Evolutionary conservation across 1,140 invertebrate genomes (phyloP).

Genomic region (Listronotus bonariensis): DNA sequence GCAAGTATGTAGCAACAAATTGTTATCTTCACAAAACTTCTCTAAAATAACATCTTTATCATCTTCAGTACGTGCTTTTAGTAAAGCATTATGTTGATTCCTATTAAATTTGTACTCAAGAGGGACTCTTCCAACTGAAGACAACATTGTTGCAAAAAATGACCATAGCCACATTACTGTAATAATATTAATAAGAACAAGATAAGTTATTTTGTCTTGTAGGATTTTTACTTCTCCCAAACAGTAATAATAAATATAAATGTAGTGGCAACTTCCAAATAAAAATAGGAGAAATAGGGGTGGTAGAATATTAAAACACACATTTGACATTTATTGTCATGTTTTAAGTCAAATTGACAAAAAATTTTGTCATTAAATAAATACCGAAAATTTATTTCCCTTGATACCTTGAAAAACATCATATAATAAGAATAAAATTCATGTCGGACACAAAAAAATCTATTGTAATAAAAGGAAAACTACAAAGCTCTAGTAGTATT

Average conservation of each 20-base stretch:
- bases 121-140: slow-evolving; percentile 37
- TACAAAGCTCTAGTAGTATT: too few relatives aligned
- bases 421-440: too few relatives aligned
- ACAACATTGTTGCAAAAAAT: slow-evolving; percentile 64
- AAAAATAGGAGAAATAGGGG: slow-evolving; percentile 87
- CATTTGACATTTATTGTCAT: slow-evolving; percentile 32
- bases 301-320: slow-evolving; percentile 62
- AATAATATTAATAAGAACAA: slow-evolving; percentile 84
- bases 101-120: slow-evolving; percentile 35
- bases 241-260: slow-evolving; percentile 91
- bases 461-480: too few relatives aligned
- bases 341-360: neutral
- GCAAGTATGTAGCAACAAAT: slow-evolving; percentile 39
- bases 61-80: slow-evolving; percentile 24
- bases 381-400: too few relatives aligned
- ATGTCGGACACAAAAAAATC: too few relatives aligned
- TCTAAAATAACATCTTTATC: slow-evolving; percentile 40
- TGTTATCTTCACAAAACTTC: slow-evolving; percentile 27
- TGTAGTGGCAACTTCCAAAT: slow-evolving; percentile 93
- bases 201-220: slow-evolving; percentile 68
- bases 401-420: too few relatives aligned
- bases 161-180: slow-evolving; percentile 79
- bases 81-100: slow-evolving; percentile 28
- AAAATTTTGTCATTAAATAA: too few relatives aligned
- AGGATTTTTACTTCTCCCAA: slow-evolving; percentile 67